phyloP scores from a whole-genome alignment of 2,113 vertebrate genomes.

The Noturus placidus region DNA sequence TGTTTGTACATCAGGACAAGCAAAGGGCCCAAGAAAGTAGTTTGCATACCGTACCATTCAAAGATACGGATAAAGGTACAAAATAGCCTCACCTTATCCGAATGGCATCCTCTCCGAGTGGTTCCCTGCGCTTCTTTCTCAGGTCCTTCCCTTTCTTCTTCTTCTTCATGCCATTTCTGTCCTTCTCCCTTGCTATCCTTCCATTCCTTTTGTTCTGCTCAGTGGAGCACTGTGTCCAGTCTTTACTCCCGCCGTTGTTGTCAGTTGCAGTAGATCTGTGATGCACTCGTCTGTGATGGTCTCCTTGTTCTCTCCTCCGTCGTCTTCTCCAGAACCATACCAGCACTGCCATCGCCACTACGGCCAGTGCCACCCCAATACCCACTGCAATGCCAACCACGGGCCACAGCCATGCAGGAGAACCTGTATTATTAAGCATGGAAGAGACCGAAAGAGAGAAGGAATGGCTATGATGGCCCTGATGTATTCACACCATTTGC shows the following conservation, averaged over 20 bases:
- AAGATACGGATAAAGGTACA: not conserved
- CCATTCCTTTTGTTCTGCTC: constrained; percentile 59
- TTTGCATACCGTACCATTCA: not conserved
- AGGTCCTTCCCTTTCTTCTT: constrained; percentile 74
- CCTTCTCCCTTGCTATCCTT: constrained; percentile 62
- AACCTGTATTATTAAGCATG: constrained; percentile 33
- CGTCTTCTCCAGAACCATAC: constrained; percentile 68
- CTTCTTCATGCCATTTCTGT: constrained; percentile 67
- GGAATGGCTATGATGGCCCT: not conserved
- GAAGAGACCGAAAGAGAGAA: not conserved
- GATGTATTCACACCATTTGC: not conserved
- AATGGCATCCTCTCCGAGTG: constrained; percentile 85
- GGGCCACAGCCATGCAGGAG: constrained; percentile 71
- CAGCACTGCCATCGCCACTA: constrained; percentile 68
- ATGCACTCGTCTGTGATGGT: constrained; percentile 45
- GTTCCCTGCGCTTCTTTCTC: constrained; percentile 77
- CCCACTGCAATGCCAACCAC: constrained; percentile 67
- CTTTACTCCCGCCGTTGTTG: constrained; percentile 49
- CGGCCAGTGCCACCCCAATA: constrained; percentile 63
- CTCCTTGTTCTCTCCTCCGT: constrained; percentile 54
- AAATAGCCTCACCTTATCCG: constrained; percentile 75
- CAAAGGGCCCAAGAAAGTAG: not conserved
- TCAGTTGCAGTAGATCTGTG: constrained; percentile 57
- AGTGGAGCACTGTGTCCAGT: constrained; percentile 49
- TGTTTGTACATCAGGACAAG: not conserved